Base-by-base conservation (phyloP, 2,113 vertebrate species). In the Saccopteryx bilineata region DNA sequence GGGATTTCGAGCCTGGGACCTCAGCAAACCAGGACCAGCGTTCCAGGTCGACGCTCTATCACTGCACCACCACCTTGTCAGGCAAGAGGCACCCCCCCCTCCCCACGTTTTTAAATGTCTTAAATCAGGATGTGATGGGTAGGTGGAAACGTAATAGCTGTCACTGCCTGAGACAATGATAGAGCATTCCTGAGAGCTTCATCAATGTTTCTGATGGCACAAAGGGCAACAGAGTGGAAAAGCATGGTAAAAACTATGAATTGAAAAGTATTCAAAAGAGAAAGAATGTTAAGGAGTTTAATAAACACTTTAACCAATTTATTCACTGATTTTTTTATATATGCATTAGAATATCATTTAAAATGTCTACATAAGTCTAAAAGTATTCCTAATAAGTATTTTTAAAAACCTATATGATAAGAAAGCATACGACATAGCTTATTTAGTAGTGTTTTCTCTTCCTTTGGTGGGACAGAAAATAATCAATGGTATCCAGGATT, bases 341-440 rank as follows among this genome's bases (percentile, higher is more conserved):
- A 68, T 19, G 28, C 52, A 72, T 72, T 74, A 90, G 74, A 82
- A 66, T 52, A 87, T 31, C 8, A 33, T 46, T 93, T 48, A 28
- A 79, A 91, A 83, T 24, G 24, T 78, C 84, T 66, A 91, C 72
- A 4, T 80, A 80, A 86, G 28, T 56, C 19, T 58, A 72, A 71
- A 90, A 58, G 83, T 75, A 15, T 93, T 95, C 85, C 74, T 79
- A 95, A 7, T 23, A 94, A 85, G 50, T 78, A 80, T 76, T 54
- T 78, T 78, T 87, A 26, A 50, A 95, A 93, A 83, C 23, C 83
- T 60, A 91, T 56, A 63, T 52, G 19, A 58, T 48, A 61, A 91
- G 33, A 88, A 87, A 79, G 31, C 50, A 61, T 26, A 72, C 68
- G 33, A 19, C 60, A 68, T 17, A 66, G n/a, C 46, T 83, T 66